Conservation (phyloP, 2,888 invertebrate species). For the Brenthis daphne region DNA sequence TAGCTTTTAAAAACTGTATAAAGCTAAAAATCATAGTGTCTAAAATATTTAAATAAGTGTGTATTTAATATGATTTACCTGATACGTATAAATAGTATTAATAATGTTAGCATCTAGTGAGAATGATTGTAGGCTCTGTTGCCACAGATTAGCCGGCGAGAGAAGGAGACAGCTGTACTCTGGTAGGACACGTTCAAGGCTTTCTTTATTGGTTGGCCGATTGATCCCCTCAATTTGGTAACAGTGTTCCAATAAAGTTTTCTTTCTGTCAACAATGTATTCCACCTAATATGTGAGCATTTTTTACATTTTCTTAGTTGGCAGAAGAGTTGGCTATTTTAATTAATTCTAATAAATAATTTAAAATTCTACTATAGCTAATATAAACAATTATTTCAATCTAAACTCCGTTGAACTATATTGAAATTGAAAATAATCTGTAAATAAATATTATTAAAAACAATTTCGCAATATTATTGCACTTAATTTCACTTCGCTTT, state of each 20-base stretch:
- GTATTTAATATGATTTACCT: slow-evolving; percentile 77
- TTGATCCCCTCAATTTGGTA: slow-evolving; percentile 92
- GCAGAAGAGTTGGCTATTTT: too few relatives aligned
- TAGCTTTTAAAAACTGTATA: too few relatives aligned
- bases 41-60: not conserved
- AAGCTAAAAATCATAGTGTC: too few relatives aligned
- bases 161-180: slow-evolving; percentile 95
- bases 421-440: too few relatives aligned
- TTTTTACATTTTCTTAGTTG: not conserved
- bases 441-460: too few relatives aligned
- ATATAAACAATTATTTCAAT: too few relatives aligned
- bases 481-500: too few relatives aligned
- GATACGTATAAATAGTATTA: slow-evolving; percentile 91
- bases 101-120: slow-evolving; percentile 90
- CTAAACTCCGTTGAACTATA: too few relatives aligned
- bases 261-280: slow-evolving; percentile 77
- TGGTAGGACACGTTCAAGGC: slow-evolving; percentile 87
- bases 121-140: slow-evolving; percentile 90
- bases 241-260: slow-evolving; percentile 90
- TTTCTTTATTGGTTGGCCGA: slow-evolving; percentile 78
- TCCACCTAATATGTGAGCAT: slow-evolving; percentile 12
- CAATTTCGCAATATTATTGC: too few relatives aligned
- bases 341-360: too few relatives aligned
- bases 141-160: slow-evolving; percentile 97
- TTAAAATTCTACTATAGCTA: too few relatives aligned